Evolutionary conservation across 2,113 vertebrate genomes (phyloP), one percentile per base, ranked within the genome.

Genomic region (Oncorhynchus keta): DNA sequence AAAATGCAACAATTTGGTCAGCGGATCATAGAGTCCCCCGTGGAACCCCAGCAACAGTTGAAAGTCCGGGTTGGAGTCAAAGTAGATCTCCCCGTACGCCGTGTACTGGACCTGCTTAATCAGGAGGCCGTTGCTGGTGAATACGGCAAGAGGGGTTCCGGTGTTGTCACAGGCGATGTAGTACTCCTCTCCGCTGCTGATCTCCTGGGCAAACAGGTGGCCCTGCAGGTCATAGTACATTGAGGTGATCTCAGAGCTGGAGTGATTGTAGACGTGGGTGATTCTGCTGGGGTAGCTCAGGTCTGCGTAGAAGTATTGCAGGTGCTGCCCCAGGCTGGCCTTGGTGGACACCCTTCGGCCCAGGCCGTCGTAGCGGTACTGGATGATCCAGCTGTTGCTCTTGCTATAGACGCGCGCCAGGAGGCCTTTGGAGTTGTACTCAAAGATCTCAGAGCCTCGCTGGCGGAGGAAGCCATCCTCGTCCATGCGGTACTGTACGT

Each of bases 71-170:
- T 99, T 99, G 16, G 98, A 99, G 90, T 99, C 98, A 0, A 98
- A 96, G 89, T 99, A 99, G 83, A 99, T 94, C 82, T 99, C 98
- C 0, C 98, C 98, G 0, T 97, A 99, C 0, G 97, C 97, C 0
- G 98, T 99, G 83, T 99, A 99, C 57, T 99, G 97, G 26, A 99
- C 94, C 92, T 99, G 97, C 77, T 99, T 99, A 26, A 99, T 93
- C 91, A 99, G 95, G 0, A 96, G 94, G 32, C 98, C 98, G 0
- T 98, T 97, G 89, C 97, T 99, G 77, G 97, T 99, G 86, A 99
- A 99, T 71, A 99, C 95, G 3, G 97, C 97, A 81, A 99, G 72
- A 0, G 98, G 98, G 0, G 97, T 98, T 9, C 98, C 98, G 0
- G 97, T 98, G 82, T 99, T 99, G 81, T 99, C 98, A 0, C 96